Percentiles rank a stretch among this genome's conserved stretches.
Evolutionary conservation across 1,140 invertebrate species (phyloP).

Genomic region (Aricia agestis): DNA sequence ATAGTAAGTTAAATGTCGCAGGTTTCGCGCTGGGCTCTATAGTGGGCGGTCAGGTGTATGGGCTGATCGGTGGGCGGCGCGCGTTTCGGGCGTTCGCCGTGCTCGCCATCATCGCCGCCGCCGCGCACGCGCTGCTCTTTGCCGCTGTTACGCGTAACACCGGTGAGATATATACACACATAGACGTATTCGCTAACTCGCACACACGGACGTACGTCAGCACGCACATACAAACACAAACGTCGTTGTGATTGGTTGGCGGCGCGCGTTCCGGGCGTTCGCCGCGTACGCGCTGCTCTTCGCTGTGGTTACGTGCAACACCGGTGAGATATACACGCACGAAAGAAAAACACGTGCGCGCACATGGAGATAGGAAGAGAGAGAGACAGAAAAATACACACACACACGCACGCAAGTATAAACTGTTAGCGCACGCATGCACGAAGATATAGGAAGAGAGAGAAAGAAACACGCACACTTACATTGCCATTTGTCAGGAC

Average conservation of each 20-base stretch:
- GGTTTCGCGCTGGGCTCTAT: conserved; percentile 58
- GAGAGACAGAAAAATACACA: too few relatives aligned
- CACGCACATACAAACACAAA: too few relatives aligned
- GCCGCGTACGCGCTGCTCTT: conserved; percentile 35
- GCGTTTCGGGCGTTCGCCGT: conserved; percentile 41
- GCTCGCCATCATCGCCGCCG: conserved; percentile 31
- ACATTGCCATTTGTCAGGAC: too few relatives aligned
- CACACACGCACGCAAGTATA: too few relatives aligned
- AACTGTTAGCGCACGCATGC: too few relatives aligned
- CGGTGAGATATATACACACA: conserved; percentile 16
- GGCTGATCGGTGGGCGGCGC: conserved; percentile 36
- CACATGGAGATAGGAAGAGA: too few relatives aligned
- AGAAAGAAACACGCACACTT: too few relatives aligned
- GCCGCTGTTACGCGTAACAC: conserved; percentile 23
- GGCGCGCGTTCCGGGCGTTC: conserved; percentile 43
- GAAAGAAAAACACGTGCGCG: too few relatives aligned
- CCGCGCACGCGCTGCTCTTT: conserved; percentile 35
- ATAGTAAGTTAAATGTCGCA: conserved; percentile 16
- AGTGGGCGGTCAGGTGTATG: conserved; percentile 51
- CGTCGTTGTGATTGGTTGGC: conserved; percentile 29
- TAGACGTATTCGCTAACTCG: too few relatives aligned
- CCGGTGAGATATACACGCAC: conserved; percentile 15
- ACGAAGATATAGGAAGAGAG: too few relatives aligned
- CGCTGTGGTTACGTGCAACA: conserved; percentile 24
- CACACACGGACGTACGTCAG: too few relatives aligned